Percentiles rank a stretch among this genome's conserved stretches.
Evolutionary conservation across 1,140 invertebrate genomes (phyloP).

Genomic region (Chelonus insularis): DNA sequence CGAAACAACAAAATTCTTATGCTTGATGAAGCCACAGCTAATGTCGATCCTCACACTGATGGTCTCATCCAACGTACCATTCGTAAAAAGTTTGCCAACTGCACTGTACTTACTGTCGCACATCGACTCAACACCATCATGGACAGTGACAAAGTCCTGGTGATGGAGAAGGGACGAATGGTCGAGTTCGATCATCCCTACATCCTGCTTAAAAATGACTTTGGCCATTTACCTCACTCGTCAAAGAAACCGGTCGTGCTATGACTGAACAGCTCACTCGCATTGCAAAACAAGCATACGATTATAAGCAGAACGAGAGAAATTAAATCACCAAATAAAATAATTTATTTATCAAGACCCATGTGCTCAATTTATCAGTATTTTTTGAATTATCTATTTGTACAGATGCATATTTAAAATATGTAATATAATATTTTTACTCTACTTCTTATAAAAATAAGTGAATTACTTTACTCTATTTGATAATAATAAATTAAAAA

Average conservation of each 20-base stretch:
- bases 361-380: too few species aligned
- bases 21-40: conserved; percentile 79
- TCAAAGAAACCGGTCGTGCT: conserved; percentile 64
- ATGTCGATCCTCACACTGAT: conserved; percentile 69
- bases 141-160: conserved; percentile 66
- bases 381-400: too few species aligned
- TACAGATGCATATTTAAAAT: too few species aligned
- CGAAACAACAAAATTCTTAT: conserved; percentile 70
- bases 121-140: conserved; percentile 65
- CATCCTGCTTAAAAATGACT: conserved; percentile 58
- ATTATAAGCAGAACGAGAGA: conserved; percentile 30
- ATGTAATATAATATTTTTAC: too few species aligned
- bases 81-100: conserved; percentile 55
- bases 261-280: conserved; percentile 58
- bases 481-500: too few species aligned
- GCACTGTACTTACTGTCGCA: conserved; percentile 69
- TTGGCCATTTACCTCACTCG: conserved; percentile 66
- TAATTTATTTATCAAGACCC: too few species aligned
- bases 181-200: conserved; percentile 67
- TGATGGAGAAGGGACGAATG: conserved; percentile 63
- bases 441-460: too few species aligned
- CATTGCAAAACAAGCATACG: conserved; percentile 46
- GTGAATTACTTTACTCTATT: too few species aligned
- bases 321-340: too few species aligned
- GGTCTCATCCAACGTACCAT: conserved; percentile 60